Base-by-base conservation (phyloP, 2,797 vertebrate species). In the Jordanella pulchra region DNA sequence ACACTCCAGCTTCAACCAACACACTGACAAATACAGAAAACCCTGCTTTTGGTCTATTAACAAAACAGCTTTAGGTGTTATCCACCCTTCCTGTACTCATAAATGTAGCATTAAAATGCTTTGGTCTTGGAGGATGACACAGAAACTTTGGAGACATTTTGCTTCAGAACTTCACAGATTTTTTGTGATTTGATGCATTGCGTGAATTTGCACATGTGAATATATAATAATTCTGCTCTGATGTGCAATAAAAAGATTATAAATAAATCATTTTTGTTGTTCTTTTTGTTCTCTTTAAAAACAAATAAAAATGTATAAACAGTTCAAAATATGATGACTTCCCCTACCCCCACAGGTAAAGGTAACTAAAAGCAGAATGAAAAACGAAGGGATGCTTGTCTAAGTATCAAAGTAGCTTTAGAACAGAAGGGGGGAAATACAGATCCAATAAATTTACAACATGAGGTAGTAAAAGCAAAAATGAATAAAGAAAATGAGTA, bases 211-310 rank as follows among this genome's bases (percentile, higher is more conserved):
- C 65, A 71, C 69, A 78, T 81, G 71, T 55, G 17, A 70, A 10
- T 81, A 28, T 77, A 54, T n/a, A 61, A 76, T 54, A 30, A 76
- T 77, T 55, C 48, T 68, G 48, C 6, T 30, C 77, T 76, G 81
- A 54, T 84, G 89, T 85, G 84, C 80, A 91, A 87, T 90, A 90
- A 86, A 90, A 67, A 6, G 55, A 72, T 78, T 67, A 53, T 61
- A 25, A 18, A 73, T 54, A 78, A 74, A 70, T n/a, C n/a, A n/a
- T n/a, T n/a, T n/a, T n/a, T n/a, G n/a, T n/a, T n/a, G n/a, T n/a
- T n/a, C n/a, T n/a, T n/a, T n/a, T n/a, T n/a, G n/a, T n/a, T n/a
- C n/a, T n/a, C n/a, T n/a, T n/a, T n/a, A n/a, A n/a, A n/a, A 42
- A 17, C 14, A 1, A 10, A 63, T 63, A 9, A 63, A 61, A 63